phyloP scores from a whole-genome alignment of 2,888 invertebrate genomes.

The Holacanthella duospinosa region DNA sequence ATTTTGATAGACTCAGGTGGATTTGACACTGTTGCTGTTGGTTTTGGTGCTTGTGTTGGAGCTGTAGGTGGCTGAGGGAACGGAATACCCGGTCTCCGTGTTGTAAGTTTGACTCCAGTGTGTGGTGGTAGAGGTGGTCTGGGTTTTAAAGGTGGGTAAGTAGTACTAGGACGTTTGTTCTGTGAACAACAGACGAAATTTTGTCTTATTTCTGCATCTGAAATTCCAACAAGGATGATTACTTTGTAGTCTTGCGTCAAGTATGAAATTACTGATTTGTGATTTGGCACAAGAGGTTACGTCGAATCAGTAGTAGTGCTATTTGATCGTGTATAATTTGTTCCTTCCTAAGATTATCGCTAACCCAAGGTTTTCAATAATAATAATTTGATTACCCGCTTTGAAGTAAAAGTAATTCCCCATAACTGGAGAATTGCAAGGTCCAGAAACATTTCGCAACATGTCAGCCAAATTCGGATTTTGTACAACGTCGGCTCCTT shows the following conservation, averaged over 20 bases:
- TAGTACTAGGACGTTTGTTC: background rate
- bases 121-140: background rate
- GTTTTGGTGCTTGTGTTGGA: background rate
- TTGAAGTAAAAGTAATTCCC: conserved; percentile 1
- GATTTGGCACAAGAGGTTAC: too few species aligned
- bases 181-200: conserved; percentile 7
- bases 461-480: conserved; percentile 22
- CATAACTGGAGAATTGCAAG: conserved; percentile 13
- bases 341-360: background rate
- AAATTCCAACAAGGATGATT: too few species aligned
- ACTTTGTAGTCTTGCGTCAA: too few species aligned
- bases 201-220: conserved; percentile 6
- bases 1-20: conserved; percentile 6
- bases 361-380: too few species aligned
- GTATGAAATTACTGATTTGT: too few species aligned
- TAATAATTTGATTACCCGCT: conserved; percentile 2
- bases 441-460: conserved; percentile 19
- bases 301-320: too few species aligned
- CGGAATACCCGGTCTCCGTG: background rate
- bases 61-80: conserved; percentile 1
- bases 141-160: background rate
- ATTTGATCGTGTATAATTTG: background rate
- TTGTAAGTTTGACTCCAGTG: background rate
- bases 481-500: conserved; percentile 6
- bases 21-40: background rate